Conservation (phyloP, 2,113 vertebrate genomes). For the Chinchilla lanigera region DNA sequence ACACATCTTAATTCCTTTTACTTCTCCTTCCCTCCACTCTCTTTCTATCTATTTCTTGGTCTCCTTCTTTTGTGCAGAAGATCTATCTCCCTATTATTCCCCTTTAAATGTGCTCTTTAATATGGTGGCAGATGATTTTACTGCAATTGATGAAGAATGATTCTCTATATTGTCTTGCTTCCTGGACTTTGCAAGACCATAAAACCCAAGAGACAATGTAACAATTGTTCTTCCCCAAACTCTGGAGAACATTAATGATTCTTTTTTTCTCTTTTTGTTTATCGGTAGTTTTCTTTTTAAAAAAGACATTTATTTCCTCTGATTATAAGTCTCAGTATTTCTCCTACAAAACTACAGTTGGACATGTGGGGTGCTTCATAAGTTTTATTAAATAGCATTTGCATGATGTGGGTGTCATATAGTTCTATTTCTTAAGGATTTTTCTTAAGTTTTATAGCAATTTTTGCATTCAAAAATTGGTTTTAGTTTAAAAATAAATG, state of each 20-base stretch:
- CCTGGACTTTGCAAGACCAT: background rate
- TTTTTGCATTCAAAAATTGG: background rate
- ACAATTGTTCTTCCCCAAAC: background rate
- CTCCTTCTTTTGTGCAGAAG: background rate
- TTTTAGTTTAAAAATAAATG: slow-evolving; percentile 19
- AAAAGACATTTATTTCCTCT: background rate
- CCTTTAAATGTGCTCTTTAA: background rate
- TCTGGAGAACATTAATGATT: background rate
- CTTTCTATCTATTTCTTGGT: background rate
- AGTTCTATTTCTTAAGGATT: background rate
- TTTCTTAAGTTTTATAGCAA: background rate
- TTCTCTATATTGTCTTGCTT: background rate
- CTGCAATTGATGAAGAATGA: background rate
- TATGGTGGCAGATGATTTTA: background rate
- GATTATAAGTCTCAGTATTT: background rate
- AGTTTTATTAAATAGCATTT: background rate
- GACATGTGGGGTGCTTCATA: background rate
- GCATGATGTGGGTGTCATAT: background rate
- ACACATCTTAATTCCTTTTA: background rate
- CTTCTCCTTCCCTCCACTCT: background rate
- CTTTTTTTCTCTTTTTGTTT: background rate
- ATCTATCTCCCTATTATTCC: background rate
- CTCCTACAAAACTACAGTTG: background rate
- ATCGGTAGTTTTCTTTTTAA: background rate
- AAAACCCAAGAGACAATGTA: background rate